These are phyloP conservation scores for Zaprionus lineosus DNA, from an alignment of 2,888 invertebrate genomes.

Conservation along the genomic window DNA sequence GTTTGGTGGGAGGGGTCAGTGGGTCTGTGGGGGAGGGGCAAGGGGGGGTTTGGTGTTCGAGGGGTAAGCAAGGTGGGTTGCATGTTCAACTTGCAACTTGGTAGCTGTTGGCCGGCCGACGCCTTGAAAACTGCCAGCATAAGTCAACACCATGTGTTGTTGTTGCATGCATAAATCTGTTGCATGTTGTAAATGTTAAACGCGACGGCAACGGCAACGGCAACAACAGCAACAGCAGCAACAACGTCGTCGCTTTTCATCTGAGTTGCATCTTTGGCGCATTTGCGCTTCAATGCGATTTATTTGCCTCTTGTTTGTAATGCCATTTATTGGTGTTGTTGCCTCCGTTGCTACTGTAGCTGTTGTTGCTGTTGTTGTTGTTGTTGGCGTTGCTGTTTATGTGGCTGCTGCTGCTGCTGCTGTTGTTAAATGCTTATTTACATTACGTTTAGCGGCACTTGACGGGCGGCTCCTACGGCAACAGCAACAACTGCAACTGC, in stretches of 20 bases:
- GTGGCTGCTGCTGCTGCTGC: conserved; percentile 46
- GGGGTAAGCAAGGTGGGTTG: conserved; percentile 29
- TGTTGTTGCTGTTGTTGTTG: conserved; percentile 30
- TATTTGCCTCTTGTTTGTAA: conserved; percentile 77
- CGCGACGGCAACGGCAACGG: conserved; percentile 41
- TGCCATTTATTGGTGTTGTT: conserved; percentile 71
- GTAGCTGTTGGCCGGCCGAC: conserved; percentile 44
- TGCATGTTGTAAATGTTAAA: conserved; percentile 79
- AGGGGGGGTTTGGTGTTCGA: neutral
- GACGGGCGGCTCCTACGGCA: conserved; percentile 41
- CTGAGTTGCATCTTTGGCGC: conserved; percentile 64
- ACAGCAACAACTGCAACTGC: conserved; percentile 16
- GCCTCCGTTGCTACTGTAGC: conserved; percentile 32
- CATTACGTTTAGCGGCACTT: conserved; percentile 80
- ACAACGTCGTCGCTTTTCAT: conserved; percentile 55
- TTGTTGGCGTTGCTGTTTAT: conserved; percentile 23
- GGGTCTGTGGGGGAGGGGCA: neutral
- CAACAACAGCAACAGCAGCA: conserved; percentile 40
- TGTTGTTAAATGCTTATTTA: conserved; percentile 79
- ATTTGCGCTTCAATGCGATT: conserved; percentile 76
- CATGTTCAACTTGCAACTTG: conserved; percentile 55
- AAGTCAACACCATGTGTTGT: conserved; percentile 71
- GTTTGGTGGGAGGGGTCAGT: too few relatives aligned
- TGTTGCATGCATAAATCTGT: conserved; percentile 77
- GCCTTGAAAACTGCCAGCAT: conserved; percentile 60